Evolutionary conservation across 2,113 vertebrate genomes (phyloP).

Genomic region (Lycocorax pyrrhopterus): DNA sequence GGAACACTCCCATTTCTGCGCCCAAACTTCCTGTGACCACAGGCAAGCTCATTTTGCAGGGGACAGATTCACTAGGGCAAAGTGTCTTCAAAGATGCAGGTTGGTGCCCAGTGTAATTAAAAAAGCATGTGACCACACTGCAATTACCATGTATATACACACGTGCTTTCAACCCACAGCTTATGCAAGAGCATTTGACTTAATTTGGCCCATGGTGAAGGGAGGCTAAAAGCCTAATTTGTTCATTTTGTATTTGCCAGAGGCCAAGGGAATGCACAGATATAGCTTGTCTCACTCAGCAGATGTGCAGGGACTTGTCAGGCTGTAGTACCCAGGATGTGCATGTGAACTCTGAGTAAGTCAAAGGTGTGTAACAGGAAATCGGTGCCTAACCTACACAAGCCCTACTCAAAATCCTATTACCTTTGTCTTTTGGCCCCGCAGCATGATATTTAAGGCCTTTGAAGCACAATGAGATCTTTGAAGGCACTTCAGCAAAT

Average conservation of each 20-base stretch:
- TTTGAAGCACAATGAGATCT: neutral
- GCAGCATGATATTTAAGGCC: neutral
- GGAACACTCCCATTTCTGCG: neutral
- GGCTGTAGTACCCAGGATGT: neutral
- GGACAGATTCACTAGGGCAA: neutral
- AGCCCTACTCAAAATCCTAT: neutral
- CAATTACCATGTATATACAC: neutral
- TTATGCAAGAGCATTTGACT: conserved; percentile 29
- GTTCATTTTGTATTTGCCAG: conserved; percentile 14
- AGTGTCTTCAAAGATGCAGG: neutral
- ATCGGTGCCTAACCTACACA: neutral
- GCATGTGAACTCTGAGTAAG: neutral
- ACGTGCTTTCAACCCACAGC: neutral
- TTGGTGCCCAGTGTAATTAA: neutral
- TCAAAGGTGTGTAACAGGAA: neutral
- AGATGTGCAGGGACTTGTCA: conserved; percentile 37
- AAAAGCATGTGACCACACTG: accelerated
- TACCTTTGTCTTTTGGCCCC: neutral
- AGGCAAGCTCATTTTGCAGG: neutral
- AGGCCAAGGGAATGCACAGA: conserved; percentile 24
- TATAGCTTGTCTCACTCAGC: neutral
- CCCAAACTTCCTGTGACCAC: neutral
- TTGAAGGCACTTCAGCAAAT: neutral
- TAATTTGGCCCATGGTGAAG: conserved; percentile 16
- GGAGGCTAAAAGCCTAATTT: conserved; percentile 47